Percentiles rank a stretch among this genome's conserved stretches.
These are phyloP conservation scores for Pedetes capensis DNA, from an alignment of 2,113 vertebrate genomes.

Conservation along the genomic window DNA sequence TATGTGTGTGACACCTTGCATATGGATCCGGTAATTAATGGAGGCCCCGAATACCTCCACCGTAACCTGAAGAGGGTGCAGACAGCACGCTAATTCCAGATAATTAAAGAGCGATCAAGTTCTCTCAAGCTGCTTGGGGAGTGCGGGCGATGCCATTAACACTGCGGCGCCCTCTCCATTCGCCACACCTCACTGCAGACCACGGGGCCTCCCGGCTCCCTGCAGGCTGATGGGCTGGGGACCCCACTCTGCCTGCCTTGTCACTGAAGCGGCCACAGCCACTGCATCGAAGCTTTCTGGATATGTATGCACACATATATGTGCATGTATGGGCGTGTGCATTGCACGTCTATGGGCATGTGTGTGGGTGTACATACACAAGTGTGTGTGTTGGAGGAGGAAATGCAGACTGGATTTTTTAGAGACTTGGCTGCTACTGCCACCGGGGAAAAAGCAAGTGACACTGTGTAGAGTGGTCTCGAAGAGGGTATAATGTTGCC, in stretches of 20 bases:
- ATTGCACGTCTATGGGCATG: accelerated
- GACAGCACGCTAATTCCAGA: slow-evolving; percentile 79
- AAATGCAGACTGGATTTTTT: background rate
- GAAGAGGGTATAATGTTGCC: accelerated
- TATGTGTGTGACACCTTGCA: slow-evolving; percentile 81
- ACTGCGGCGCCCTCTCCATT: background rate
- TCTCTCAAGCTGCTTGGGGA: slow-evolving; percentile 45
- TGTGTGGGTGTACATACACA: background rate
- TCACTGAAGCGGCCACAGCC: background rate
- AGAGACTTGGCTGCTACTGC: background rate
- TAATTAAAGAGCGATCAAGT: slow-evolving; percentile 81
- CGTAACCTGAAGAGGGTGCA: slow-evolving; percentile 73
- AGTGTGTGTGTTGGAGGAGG: background rate
- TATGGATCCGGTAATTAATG: slow-evolving; percentile 84
- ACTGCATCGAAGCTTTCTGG: accelerated
- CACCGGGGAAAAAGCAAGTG: background rate
- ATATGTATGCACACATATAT: background rate
- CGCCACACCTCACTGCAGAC: slow-evolving; percentile 69
- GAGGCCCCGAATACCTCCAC: slow-evolving; percentile 79
- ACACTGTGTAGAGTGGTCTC: background rate
- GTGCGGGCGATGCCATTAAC: slow-evolving; percentile 66
- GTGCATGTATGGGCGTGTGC: accelerated
- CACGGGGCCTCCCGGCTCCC: background rate
- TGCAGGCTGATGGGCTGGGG: accelerated
- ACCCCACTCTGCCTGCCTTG: background rate